Evolutionary conservation across 2,113 vertebrate species (phyloP).

Genomic region (Semnornis frantzii): DNA sequence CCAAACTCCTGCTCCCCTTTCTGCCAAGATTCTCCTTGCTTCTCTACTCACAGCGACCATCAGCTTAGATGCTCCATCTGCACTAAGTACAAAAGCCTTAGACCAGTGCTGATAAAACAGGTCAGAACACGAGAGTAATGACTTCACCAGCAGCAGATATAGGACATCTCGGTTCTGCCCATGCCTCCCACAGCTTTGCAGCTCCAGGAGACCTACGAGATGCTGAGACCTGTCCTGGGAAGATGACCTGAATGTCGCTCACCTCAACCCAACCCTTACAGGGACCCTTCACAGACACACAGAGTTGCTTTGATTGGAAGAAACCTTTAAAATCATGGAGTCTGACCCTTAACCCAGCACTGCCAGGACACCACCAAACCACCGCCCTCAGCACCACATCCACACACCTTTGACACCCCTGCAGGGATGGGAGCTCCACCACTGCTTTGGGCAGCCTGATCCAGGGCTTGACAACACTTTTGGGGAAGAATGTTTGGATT

Average conservation of each 20-base stretch:
- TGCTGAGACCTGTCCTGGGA: neutral
- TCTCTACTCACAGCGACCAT: neutral
- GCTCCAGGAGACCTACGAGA: neutral
- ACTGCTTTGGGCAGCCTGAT: neutral
- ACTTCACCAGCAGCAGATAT: fast-evolving
- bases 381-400: neutral
- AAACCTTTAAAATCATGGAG: neutral
- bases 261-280: fast-evolving
- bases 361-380: neutral
- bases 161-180: fast-evolving
- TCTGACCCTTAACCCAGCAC: neutral
- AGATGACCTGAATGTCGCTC: neutral
- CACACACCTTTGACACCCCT: neutral
- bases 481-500: neutral
- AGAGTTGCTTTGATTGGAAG: neutral
- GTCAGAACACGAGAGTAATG: neutral
- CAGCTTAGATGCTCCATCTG: neutral
- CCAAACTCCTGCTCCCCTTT: neutral
- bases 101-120: neutral
- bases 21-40: neutral
- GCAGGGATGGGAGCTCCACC: neutral
- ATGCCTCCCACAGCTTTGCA: neutral
- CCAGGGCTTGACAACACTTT: neutral
- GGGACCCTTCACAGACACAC: neutral
- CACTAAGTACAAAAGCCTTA: neutral